phyloP scores from a whole-genome alignment of 2,113 vertebrate genomes.

The Gopherus flavomarginatus region DNA sequence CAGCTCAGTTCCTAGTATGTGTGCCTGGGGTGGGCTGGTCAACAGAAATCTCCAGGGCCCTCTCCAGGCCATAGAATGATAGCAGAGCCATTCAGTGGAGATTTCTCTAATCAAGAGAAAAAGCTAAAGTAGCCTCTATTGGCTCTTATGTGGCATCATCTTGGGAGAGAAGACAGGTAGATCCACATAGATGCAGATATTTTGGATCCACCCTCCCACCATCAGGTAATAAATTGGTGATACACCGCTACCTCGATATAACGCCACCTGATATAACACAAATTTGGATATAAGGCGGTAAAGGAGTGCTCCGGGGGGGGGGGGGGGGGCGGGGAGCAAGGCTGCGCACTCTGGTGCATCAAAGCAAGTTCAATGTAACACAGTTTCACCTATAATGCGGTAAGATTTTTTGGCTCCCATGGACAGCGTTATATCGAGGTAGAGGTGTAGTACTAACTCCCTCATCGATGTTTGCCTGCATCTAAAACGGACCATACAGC shows the following conservation, averaged over 20 bases:
- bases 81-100: neutral
- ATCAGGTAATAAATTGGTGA: neutral
- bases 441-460: neutral
- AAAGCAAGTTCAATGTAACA: no score
- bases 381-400: no score
- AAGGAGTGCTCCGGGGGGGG: no score
- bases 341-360: no score
- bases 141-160: neutral
- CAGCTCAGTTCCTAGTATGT: neutral
- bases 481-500: neutral
- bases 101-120: neutral
- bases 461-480: neutral
- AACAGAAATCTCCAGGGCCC: neutral
- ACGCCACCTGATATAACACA: no score
- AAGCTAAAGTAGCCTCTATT: neutral
- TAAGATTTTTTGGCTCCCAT: no score
- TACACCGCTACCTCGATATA: no score
- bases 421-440: no score
- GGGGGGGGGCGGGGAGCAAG: no score
- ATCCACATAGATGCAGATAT: neutral
- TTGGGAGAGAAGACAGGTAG: neutral
- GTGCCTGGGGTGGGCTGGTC: accelerated
- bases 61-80: neutral
- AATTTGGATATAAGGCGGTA: no score
- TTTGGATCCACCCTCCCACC: neutral